Conservation (phyloP, 2,113 vertebrate species). For the Phylloscopus trochiloides region DNA sequence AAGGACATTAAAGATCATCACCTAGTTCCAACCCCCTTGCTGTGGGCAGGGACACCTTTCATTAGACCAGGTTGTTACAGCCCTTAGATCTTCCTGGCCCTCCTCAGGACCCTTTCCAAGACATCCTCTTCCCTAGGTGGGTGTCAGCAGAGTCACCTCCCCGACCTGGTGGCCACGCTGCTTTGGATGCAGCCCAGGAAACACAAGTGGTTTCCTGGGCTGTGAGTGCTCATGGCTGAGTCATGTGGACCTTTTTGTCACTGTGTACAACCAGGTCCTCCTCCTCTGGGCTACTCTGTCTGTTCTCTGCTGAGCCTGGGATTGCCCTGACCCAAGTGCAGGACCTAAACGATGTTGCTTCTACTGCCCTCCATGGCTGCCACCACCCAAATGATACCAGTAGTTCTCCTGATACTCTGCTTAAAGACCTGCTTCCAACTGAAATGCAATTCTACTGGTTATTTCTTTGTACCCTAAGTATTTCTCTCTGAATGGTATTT, state of each 20-base stretch:
- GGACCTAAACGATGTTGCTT: neutral
- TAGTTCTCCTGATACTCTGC: neutral
- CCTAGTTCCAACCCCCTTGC: neutral
- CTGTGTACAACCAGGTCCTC: no score
- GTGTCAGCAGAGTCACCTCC: neutral
- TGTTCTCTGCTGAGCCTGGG: neutral
- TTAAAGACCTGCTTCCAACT: neutral
- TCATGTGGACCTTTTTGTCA: neutral
- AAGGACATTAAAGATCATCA: neutral
- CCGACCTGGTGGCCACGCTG: neutral
- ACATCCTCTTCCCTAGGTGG: no score
- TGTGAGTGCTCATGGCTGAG: neutral
- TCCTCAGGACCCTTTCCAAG: neutral
- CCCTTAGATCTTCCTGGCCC: neutral
- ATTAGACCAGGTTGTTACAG: neutral
- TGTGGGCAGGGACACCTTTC: neutral
- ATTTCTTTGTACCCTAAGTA: neutral
- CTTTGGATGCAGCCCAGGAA: neutral
- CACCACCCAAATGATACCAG: neutral
- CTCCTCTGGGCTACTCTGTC: neutral
- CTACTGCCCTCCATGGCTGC: neutral
- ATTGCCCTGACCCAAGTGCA: no score
- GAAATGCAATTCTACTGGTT: neutral
- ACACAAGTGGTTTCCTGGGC: neutral
- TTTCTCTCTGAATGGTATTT: neutral